Percentiles rank a stretch among this genome's conserved stretches.
Evolutionary conservation across 2,888 invertebrate genomes (phyloP).

Genomic region (Zelleria hepariella): DNA sequence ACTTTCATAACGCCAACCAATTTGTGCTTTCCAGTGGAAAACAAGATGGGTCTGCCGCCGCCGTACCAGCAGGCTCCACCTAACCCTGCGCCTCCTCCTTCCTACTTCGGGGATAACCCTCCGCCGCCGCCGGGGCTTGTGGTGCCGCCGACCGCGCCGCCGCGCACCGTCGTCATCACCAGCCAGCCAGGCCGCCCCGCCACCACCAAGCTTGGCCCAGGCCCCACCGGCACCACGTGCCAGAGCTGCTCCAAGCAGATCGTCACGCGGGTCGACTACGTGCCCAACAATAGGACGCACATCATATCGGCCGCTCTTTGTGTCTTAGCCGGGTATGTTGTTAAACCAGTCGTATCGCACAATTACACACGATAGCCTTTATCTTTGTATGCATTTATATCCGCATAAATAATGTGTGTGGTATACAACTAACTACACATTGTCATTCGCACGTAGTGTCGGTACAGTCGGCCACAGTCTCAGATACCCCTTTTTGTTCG

Average conservation of each 20-base stretch:
- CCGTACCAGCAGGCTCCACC: constrained; percentile 52
- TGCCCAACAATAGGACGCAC: constrained; percentile 59
- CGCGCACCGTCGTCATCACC: constrained; percentile 50
- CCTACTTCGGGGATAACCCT: constrained; percentile 56
- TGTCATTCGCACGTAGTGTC: no score
- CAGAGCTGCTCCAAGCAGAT: constrained; percentile 51
- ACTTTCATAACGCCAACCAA: background rate
- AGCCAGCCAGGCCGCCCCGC: constrained; percentile 17
- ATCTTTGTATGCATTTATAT: background rate
- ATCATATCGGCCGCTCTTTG: constrained; percentile 60
- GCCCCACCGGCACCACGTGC: constrained; percentile 53
- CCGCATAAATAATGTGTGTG: no score
- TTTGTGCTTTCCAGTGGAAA: constrained; percentile 53
- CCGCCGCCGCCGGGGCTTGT: constrained; percentile 45
- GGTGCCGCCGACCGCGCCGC: constrained; percentile 29
- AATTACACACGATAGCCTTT: background rate
- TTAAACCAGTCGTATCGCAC: no score
- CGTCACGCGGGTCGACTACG: constrained; percentile 54
- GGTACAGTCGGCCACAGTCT: no score
- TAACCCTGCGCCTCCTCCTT: constrained; percentile 54
- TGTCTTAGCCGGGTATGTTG: constrained; percentile 52
- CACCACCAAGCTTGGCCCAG: constrained; percentile 46
- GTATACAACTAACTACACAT: background rate
- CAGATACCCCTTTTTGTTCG: no score
- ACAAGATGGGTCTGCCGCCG: constrained; percentile 63